These are phyloP conservation scores for Dromiciops gliroides DNA, from an alignment of 2,113 vertebrate species.

Conservation along the genomic window DNA sequence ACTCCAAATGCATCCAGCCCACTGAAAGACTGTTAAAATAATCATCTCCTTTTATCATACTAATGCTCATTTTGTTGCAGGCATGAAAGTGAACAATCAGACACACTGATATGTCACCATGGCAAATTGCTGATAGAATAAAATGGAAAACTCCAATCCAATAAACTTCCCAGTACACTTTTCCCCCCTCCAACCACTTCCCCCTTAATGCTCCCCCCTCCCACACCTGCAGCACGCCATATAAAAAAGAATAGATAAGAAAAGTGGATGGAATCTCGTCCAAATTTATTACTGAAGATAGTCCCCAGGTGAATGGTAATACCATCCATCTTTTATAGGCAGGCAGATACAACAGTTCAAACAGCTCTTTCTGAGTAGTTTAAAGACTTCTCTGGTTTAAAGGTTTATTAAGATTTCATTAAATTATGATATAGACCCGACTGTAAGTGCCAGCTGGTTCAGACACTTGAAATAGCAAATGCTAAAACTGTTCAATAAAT, in stretches of 20 bases:
- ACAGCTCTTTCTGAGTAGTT: conserved; percentile 70
- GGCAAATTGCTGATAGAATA: conserved; percentile 49
- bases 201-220: not conserved
- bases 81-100: conserved; percentile 27
- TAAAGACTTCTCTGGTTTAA: conserved; percentile 74
- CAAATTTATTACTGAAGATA: conserved; percentile 76
- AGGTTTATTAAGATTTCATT: conserved; percentile 75
- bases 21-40: conserved; percentile 31
- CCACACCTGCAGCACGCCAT: conserved; percentile 50
- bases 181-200: conserved; percentile 47
- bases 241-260: conserved; percentile 63
- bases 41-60: conserved; percentile 17
- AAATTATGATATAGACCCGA: conserved; percentile 69
- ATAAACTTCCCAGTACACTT: conserved; percentile 38
- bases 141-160: conserved; percentile 45
- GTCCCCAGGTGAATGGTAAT: conserved; percentile 68
- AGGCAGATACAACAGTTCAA: conserved; percentile 72
- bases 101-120: conserved; percentile 13
- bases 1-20: not conserved
- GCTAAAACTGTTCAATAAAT: conserved; percentile 63
- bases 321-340: conserved; percentile 71
- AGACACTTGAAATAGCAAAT: conserved; percentile 67
- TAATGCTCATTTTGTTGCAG: not conserved
- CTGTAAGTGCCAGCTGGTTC: conserved; percentile 62
- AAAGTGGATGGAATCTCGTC: conserved; percentile 66